Conservation (phyloP, 2,888 invertebrate species). For the Anorthoa munda region DNA sequence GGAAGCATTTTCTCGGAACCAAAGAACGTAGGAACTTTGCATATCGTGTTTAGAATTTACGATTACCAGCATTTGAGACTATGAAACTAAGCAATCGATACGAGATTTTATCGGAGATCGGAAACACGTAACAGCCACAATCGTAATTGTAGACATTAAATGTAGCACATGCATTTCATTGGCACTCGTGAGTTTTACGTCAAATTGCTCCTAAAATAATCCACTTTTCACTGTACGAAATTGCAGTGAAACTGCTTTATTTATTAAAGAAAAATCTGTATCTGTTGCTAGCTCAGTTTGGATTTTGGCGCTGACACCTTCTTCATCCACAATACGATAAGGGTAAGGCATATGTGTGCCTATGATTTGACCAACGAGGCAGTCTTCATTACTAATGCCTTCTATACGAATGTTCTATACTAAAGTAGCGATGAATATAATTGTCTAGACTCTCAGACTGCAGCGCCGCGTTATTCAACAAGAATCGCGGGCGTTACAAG, state of each 20-base stretch:
- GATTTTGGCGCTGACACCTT: no score
- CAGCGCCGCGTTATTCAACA: neutral
- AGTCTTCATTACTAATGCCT: neutral
- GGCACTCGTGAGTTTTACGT: slow-evolving; percentile 15
- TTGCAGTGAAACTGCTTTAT: neutral
- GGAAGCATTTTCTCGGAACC: slow-evolving; percentile 11
- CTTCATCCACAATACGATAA: neutral
- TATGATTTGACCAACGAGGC: no score
- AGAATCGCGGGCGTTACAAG: neutral
- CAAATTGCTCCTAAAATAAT: slow-evolving; percentile 33
- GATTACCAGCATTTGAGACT: slow-evolving; percentile 12
- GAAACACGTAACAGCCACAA: slow-evolving; percentile 36
- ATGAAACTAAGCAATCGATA: slow-evolving; percentile 32
- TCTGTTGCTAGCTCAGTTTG: neutral
- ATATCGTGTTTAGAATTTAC: slow-evolving; percentile 25
- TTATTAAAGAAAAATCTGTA: neutral
- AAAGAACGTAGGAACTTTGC: slow-evolving; percentile 1
- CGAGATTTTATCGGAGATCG: slow-evolving; percentile 44
- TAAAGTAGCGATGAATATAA: neutral
- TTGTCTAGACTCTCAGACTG: slow-evolving; percentile 16
- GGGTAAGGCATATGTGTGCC: no score
- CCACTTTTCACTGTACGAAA: neutral
- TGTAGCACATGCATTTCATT: slow-evolving; percentile 22
- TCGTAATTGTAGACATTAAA: slow-evolving; percentile 30
- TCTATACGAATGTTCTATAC: neutral